A percentile compares a stretch with the other conserved stretches of the same genome.
These are phyloP conservation scores for Allacma fusca DNA, from an alignment of 2,888 invertebrate species.

Conservation along the genomic window DNA sequence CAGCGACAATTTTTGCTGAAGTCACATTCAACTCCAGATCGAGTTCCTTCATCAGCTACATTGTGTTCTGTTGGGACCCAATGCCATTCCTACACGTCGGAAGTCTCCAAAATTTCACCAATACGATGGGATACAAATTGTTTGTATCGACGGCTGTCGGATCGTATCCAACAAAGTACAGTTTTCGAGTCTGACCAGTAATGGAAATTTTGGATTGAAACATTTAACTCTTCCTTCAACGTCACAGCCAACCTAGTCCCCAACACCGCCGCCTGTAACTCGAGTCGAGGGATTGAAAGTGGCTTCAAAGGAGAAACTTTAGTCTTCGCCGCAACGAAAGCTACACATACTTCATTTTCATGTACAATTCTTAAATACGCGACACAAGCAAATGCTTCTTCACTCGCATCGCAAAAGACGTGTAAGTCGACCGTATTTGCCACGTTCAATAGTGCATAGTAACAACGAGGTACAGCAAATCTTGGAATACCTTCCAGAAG, in stretches of 20 bases:
- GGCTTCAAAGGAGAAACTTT: conserved; percentile 37
- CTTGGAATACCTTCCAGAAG: no score
- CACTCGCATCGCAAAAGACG: not conserved
- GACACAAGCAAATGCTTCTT: conserved; percentile 18
- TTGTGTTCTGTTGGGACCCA: conserved; percentile 50
- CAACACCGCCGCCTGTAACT: conserved; percentile 41
- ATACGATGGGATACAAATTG: conserved; percentile 50
- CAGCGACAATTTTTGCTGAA: conserved; percentile 37
- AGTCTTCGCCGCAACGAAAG: conserved; percentile 21
- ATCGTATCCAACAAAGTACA: conserved; percentile 48
- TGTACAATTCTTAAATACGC: conserved; percentile 4
- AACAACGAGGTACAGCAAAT: conserved; percentile 2
- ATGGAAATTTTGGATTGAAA: not conserved
- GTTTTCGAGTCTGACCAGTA: conserved; percentile 50
- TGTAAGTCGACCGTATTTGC: not conserved
- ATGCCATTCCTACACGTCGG: conserved; percentile 44
- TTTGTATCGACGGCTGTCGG: conserved; percentile 40
- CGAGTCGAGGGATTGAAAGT: conserved; percentile 32
- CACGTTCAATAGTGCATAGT: not conserved
- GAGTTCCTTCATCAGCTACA: conserved; percentile 51
- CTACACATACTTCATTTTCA: not conserved
- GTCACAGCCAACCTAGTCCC: conserved; percentile 17
- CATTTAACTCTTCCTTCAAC: not conserved
- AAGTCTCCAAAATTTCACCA: conserved; percentile 52
- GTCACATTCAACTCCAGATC: conserved; percentile 16